Percentiles rank a stretch among this genome's conserved stretches.
phyloP scores from a whole-genome alignment of 2,113 vertebrate genomes.

The crab-eating macaque (Macaca fascicularis) region DNA sequence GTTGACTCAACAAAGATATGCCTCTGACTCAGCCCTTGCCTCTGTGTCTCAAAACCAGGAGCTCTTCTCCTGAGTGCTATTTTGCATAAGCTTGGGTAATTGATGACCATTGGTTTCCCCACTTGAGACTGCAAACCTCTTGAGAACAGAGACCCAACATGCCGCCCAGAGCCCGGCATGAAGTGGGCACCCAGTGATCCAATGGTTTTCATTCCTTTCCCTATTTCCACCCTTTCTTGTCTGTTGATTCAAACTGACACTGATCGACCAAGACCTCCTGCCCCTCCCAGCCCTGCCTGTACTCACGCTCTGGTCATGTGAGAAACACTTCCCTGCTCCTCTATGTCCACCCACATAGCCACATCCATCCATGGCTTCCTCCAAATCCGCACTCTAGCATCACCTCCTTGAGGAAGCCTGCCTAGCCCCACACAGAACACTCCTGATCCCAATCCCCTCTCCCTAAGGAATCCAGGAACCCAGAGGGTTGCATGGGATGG shows the following conservation, averaged over 20 bases:
- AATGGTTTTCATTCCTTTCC: background rate
- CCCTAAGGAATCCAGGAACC: background rate
- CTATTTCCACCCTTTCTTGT: background rate
- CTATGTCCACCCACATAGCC: too few species aligned
- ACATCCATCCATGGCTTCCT: background rate
- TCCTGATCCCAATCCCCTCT: background rate
- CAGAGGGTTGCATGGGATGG: background rate
- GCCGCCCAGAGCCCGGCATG: background rate
- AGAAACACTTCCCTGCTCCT: background rate
- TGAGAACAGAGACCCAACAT: background rate
- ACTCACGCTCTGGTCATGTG: rapidly evolving
- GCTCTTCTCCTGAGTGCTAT: background rate
- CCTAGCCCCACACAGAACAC: background rate
- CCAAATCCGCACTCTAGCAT: background rate
- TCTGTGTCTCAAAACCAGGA: background rate
- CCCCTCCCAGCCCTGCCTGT: background rate
- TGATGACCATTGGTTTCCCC: background rate
- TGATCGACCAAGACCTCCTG: background rate
- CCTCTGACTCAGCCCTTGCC: too few species aligned
- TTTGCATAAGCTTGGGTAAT: background rate
- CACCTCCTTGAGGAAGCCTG: background rate
- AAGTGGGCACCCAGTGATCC: background rate
- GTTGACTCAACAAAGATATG: rapidly evolving
- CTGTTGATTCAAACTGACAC: background rate
- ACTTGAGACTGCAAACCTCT: background rate